Evolutionary conservation across 2,888 invertebrate species (phyloP).

Genomic region (Ligdia adustata): DNA sequence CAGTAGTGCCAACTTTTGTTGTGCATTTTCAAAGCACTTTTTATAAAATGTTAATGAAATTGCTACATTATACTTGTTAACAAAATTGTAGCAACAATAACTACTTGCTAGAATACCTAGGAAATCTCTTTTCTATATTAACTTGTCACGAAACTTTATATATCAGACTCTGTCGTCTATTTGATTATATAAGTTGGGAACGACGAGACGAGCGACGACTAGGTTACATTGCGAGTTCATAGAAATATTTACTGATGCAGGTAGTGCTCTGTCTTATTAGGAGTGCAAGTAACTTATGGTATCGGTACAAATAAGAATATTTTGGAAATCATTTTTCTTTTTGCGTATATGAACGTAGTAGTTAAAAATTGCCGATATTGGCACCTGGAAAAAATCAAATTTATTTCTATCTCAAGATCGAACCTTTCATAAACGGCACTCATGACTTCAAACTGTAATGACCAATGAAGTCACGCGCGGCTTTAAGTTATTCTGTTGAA

Average conservation of each 20-base stretch:
- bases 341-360: too few relatives aligned
- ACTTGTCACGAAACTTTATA: slow-evolving; percentile 10
- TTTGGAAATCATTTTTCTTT: too few relatives aligned
- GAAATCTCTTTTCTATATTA: slow-evolving; percentile 14
- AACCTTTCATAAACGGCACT: too few relatives aligned
- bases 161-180: slow-evolving; percentile 8
- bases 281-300: too few relatives aligned
- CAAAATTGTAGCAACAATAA: neutral
- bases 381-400: too few relatives aligned
- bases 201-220: slow-evolving; percentile 6
- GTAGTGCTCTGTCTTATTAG: too few relatives aligned
- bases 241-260: neutral
- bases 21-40: slow-evolving; percentile 18
- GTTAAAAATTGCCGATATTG: too few relatives aligned
- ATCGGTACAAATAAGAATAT: too few relatives aligned
- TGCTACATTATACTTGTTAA: slow-evolving; percentile 14
- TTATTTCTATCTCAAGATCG: too few relatives aligned
- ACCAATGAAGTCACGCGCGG: too few relatives aligned
- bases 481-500: too few relatives aligned
- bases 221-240: slow-evolving; percentile 2
- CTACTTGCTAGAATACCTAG: neutral
- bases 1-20: slow-evolving; percentile 20
- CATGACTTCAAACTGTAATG: too few relatives aligned
- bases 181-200: slow-evolving; percentile 12
- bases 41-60: slow-evolving; percentile 19